phyloP scores from a whole-genome alignment of 2,888 invertebrate genomes.

The Ganaspis brasiliensis region DNA sequence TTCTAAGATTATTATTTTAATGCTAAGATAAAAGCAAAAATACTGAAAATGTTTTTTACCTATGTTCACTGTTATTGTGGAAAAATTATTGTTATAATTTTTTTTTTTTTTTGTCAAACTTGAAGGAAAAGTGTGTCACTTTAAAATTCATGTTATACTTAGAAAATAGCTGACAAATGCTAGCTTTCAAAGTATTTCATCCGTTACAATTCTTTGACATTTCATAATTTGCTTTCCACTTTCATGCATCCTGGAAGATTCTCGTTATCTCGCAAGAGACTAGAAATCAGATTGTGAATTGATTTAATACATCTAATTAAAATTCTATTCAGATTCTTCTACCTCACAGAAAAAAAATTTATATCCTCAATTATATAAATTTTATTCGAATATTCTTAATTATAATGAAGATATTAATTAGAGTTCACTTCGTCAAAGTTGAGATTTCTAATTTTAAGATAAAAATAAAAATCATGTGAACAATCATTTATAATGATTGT shows the following conservation, averaged over 20 bases:
- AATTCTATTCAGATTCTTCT: background rate
- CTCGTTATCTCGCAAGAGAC: constrained; percentile 3
- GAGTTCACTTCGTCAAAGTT: no score
- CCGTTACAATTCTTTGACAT: constrained; percentile 41
- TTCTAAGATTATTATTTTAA: no score
- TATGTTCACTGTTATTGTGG: no score
- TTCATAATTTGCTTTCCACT: constrained; percentile 41
- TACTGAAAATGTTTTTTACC: no score
- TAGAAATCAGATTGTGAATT: constrained; percentile 10
- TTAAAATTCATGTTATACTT: constrained; percentile 1
- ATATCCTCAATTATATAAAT: background rate
- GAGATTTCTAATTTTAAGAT: no score
- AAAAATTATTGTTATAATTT: background rate
- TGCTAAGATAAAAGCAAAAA: no score
- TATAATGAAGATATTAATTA: no score
- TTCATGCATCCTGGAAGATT: constrained; percentile 40
- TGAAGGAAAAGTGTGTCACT: constrained; percentile 28
- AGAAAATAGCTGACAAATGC: constrained; percentile 30
- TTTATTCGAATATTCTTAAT: background rate
- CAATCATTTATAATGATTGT: no score
- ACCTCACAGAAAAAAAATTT: background rate
- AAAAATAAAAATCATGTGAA: no score
- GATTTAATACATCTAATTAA: background rate
- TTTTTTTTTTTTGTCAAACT: constrained; percentile 4
- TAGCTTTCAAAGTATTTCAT: constrained; percentile 32